Evolutionary conservation across 1,140 invertebrate species (phyloP), one percentile per base, ranked within the genome.

Genomic region (Saxidomus purpurata): DNA sequence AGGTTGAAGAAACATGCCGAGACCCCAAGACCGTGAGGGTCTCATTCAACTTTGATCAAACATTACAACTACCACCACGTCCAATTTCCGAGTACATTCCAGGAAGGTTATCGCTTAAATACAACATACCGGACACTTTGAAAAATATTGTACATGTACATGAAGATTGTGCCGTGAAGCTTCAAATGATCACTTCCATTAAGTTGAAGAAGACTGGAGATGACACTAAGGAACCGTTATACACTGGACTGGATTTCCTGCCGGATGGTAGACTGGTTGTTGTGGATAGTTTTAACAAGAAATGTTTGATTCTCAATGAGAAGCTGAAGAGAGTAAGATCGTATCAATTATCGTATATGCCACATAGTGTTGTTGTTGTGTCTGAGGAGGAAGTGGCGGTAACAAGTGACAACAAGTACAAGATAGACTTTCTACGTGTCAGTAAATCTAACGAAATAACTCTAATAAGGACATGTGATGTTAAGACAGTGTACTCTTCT

Each of bases 251-350:
- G 1, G 59, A 52, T n/a, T 80, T 80, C 49, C 49, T 80, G 25
- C 25, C 77, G 0, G 77, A 80, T 52, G 77, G 77, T 28, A 63
- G 59, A 63, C 59, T 63, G n/a, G 59, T 63, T 28, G 25, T 15
- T 28, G 59, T 63, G 4, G 59, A 63, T 28, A 63, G 8, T 28
- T 8, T 28, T 1, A 63, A 63, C 25, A 63, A 28, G 25, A 28
- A 63, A 63, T 28, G n/a, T 63, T 28, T 63, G n/a, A 15, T 63
- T 25, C 28, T 4, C 25, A 63, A 63, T 63, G 59, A 63, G 59
- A 63, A 63, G 25, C 59, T 63, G 25, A 25, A 63, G 25, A 63
- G 28, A 1, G n/a, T 63, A 28, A 3, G n/a, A 63, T 63, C 59
- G n/a, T 63, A n/a, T 63, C 17, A 59, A 6, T 9, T 19, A n/a